Conservation (phyloP, 2,797 vertebrate genomes). For the Phoeniculus purpureus region DNA sequence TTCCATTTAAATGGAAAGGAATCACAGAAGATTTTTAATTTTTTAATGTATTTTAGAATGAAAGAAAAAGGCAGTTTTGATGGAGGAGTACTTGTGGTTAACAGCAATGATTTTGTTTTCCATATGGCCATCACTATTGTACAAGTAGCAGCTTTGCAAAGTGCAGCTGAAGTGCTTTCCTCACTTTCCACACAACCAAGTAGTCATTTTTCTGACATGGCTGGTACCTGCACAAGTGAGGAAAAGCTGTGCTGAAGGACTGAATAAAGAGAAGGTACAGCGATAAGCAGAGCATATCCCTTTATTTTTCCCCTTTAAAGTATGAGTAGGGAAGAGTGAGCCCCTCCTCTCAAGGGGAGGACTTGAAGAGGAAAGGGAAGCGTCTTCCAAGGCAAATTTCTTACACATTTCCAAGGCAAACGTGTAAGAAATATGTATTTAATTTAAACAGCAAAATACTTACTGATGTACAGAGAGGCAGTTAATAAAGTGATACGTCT, state of each 20-base stretch:
- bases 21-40: background rate
- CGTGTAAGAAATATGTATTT: background rate
- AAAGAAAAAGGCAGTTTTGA: background rate
- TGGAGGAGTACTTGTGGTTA: background rate
- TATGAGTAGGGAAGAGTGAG: background rate
- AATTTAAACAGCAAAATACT: background rate
- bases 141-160: background rate
- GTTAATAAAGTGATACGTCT: background rate
- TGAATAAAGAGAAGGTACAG: background rate
- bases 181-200: background rate
- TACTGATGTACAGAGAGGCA: background rate
- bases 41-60: background rate
- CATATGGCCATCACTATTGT: background rate
- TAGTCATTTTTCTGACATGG: background rate
- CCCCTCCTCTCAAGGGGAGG: background rate
- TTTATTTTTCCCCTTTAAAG: background rate
- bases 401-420: background rate
- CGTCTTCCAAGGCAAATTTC: background rate
- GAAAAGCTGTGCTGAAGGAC: background rate
- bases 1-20: background rate
- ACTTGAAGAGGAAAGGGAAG: background rate
- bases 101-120: background rate
- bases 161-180: background rate
- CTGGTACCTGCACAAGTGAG: background rate
- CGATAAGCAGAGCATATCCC: background rate